Base-by-base conservation (phyloP, 2,797 vertebrate species). In the Mus spretus region DNA sequence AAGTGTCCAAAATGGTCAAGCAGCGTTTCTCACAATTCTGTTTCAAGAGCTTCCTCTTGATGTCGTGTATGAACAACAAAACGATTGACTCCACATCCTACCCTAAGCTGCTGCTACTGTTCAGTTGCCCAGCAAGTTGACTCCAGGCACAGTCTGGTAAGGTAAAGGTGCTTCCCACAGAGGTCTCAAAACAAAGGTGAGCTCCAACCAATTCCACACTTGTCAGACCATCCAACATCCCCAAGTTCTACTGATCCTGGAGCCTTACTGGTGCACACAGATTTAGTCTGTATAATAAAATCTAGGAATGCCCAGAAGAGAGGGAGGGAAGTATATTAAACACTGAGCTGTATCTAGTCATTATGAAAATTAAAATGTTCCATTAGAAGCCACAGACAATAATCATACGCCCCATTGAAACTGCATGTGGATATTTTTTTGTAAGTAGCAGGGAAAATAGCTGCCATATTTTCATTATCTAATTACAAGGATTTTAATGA, bases 291-390 rank as follows among this genome's bases (percentile, higher is more conserved):
- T 40, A 55, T 26, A 53, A 59, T 79, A 78, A 95, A 72, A 28
- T 28, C 88, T 34, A 67, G 72, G 6, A 63, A 26, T n/a, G 44
- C 20, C n/a, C 55, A 53, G 28, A 50, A 85, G 15, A 90, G 19
- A 61, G 34, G 57, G 50, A 20, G 61, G 13, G 37, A 77, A 87
- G 31, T 15, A 26, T 44, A 77, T 77, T 31, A 75, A 47, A 50
- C 37, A 15, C 47, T 93, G 50, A 20, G 15, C 79, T 72, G 80
- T 44, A 13, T 37, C 44, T 37, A 67, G 9, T 74, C 40, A 87
- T 53, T 91, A 93, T 78, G 75, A 84, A 92, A 88, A 90, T 70
- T 26, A 65, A 97, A 97, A 83, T 55, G 8, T 47, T 40, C 44
- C 34, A n/a, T 40, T 81, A 53, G 47, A 93, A 91, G 72, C 34